Conservation (phyloP, 2,797 vertebrate genomes). For the Parauchenoglanis ngamensis region DNA sequence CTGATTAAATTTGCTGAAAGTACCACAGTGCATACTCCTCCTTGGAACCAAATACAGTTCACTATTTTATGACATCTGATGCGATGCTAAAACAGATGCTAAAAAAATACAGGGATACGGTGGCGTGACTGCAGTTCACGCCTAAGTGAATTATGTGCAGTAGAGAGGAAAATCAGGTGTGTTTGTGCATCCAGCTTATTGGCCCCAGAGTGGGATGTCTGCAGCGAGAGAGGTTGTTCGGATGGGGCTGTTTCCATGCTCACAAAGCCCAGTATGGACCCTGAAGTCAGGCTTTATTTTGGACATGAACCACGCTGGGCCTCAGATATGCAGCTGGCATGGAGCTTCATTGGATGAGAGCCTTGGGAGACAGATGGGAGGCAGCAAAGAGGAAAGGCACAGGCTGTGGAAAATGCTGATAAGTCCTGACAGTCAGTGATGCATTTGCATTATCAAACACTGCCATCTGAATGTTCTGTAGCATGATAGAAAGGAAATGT, state of each 20-base stretch:
- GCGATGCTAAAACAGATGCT: neutral
- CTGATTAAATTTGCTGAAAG: no score
- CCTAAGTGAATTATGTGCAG: constrained; percentile 6
- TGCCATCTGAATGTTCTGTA: neutral
- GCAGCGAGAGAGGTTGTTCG: constrained; percentile 19
- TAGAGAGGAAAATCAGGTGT: constrained; percentile 16
- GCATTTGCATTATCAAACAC: neutral
- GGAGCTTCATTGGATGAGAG: neutral
- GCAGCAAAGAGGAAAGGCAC: neutral
- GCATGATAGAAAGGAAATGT: neutral
- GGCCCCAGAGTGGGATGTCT: constrained; percentile 21
- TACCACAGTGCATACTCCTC: neutral
- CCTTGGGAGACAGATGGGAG: constrained; percentile 8
- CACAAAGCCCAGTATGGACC: constrained; percentile 26
- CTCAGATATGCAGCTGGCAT: constrained; percentile 24
- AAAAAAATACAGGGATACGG: neutral
- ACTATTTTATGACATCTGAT: neutral
- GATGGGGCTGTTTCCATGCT: constrained; percentile 55
- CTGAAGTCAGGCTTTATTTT: constrained; percentile 40
- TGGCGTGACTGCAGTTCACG: neutral
- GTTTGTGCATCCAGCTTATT: constrained; percentile 34
- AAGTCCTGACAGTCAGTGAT: neutral
- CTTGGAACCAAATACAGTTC: neutral
- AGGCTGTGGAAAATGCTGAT: constrained; percentile 21
- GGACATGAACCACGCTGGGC: constrained; percentile 47